Percentiles rank a stretch among this genome's conserved stretches.
Evolutionary conservation across 2,888 invertebrate genomes (phyloP).

Genomic region (Trichopoda pennipes): DNA sequence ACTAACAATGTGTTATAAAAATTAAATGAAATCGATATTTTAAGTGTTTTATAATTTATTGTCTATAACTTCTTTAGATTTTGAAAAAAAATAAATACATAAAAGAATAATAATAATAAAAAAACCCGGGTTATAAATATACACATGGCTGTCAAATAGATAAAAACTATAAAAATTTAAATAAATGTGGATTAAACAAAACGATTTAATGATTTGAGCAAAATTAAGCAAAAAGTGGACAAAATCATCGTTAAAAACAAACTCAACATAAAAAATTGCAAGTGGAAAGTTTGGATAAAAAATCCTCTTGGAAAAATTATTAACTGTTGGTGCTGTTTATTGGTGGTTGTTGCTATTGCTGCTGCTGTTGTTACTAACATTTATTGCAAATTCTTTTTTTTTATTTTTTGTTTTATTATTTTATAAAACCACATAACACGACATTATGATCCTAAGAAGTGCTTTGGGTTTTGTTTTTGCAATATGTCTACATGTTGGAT

Average conservation of each 20-base stretch:
- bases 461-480: slow-evolving; percentile 68
- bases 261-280: slow-evolving; percentile 38
- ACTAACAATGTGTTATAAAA: slow-evolving; percentile 25
- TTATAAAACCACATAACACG: slow-evolving; percentile 40
- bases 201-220: not conserved
- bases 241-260: not conserved
- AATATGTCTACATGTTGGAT: slow-evolving; percentile 69
- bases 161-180: slow-evolving; percentile 48
- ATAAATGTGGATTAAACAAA: slow-evolving; percentile 22
- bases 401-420: not conserved
- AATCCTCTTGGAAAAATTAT: slow-evolving; percentile 34
- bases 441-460: slow-evolving; percentile 72
- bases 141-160: slow-evolving; percentile 37
- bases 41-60: slow-evolving; percentile 37
- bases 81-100: slow-evolving; percentile 10
- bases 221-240: slow-evolving; percentile 11
- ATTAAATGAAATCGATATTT: not conserved
- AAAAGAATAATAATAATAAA: slow-evolving; percentile 3
- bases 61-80: slow-evolving; percentile 50
- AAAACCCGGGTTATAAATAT: not conserved
- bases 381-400: slow-evolving; percentile 20
- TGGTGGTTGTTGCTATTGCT: slow-evolving; percentile 2
- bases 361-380: slow-evolving; percentile 24
- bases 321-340: slow-evolving; percentile 8
- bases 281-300: slow-evolving; percentile 32